Conservation (phyloP, 1,140 invertebrate genomes). For the Magallana angulata region DNA sequence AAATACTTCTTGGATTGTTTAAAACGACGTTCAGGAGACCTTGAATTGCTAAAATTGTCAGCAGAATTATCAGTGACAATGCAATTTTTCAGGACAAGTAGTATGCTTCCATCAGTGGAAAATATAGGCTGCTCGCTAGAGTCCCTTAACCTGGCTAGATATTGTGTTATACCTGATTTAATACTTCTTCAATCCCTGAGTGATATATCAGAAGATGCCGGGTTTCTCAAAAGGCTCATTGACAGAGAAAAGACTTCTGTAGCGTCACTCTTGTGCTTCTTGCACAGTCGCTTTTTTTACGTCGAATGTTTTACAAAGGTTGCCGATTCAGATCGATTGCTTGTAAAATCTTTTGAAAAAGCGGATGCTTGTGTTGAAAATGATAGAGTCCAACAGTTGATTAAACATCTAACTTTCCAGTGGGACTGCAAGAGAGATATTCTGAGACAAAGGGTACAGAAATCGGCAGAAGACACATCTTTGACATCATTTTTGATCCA, state of each 20-base stretch:
- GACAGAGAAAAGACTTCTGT: background rate
- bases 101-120: background rate
- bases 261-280: background rate
- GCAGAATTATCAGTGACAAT: background rate
- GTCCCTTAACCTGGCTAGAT: background rate
- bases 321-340: background rate
- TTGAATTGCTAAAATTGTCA: background rate
- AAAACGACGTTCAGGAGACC: background rate
- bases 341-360: background rate
- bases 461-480: background rate
- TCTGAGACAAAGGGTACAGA: background rate
- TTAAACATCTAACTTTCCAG: background rate
- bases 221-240: background rate
- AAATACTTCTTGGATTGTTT: background rate
- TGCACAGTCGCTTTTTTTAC: background rate
- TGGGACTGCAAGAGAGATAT: background rate
- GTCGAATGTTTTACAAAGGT: background rate
- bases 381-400: background rate
- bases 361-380: background rate
- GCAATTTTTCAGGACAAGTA: background rate
- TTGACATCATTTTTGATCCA: background rate
- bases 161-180: background rate
- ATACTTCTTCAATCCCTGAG: background rate
- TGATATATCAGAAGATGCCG: background rate
- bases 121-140: background rate